Evolutionary conservation across 2,113 vertebrate genomes (phyloP).

Genomic region (Haemorhous mexicanus): DNA sequence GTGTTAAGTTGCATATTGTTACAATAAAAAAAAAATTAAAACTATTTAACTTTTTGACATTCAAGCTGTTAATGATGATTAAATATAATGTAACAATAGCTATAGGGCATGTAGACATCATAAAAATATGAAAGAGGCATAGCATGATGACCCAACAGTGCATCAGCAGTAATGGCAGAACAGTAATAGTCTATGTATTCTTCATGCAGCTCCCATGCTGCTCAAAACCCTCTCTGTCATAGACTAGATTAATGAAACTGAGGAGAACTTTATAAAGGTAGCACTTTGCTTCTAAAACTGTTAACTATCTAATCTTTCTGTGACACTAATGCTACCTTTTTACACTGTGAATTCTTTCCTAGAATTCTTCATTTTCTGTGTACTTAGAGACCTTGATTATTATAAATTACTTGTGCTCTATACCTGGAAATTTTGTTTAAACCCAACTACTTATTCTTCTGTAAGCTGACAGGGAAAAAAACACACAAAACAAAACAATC

Average conservation of each 20-base stretch:
- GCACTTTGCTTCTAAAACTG: conserved; percentile 45
- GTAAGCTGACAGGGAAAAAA: background rate
- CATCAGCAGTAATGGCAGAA: conserved; percentile 42
- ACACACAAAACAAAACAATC: background rate
- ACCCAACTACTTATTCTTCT: background rate
- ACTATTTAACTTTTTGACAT: conserved; percentile 65
- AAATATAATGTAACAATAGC: conserved; percentile 48
- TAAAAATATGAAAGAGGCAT: conserved; percentile 59
- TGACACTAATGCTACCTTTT: conserved; percentile 45
- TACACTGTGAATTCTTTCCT: background rate
- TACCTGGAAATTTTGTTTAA: conserved; percentile 36
- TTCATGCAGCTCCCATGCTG: conserved; percentile 44
- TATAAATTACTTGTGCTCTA: conserved; percentile 32
- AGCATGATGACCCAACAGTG: conserved; percentile 40
- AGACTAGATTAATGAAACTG: conserved; percentile 60
- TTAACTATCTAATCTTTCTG: conserved; percentile 52
- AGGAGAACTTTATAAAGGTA: conserved; percentile 53
- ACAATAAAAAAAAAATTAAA: conserved; percentile 59
- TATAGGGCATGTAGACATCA: conserved; percentile 56
- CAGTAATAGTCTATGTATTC: conserved; percentile 43
- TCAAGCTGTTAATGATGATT: conserved; percentile 62
- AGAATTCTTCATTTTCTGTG: conserved; percentile 23
- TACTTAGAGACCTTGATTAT: conserved; percentile 27
- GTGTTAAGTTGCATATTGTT: conserved; percentile 46
- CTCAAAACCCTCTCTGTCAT: conserved; percentile 26